A percentile compares a stretch with the other conserved stretches of the same genome.
Evolutionary conservation across 30 jellyfish, hydroid and myxozoan species (phyloP).

Genomic region (Turritopsis dohrnii): DNA sequence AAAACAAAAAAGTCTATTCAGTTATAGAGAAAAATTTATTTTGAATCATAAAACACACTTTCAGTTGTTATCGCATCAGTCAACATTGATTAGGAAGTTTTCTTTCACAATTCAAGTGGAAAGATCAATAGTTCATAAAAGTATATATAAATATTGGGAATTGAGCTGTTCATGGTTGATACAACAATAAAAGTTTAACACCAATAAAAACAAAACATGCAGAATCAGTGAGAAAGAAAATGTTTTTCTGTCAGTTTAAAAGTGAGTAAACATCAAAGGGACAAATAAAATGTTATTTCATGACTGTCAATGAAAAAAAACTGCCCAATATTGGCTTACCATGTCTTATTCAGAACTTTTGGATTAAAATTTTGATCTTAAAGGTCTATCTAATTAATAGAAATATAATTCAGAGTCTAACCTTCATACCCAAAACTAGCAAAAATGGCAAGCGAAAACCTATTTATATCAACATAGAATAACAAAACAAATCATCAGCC

Average conservation of each 20-base stretch:
- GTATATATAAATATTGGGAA: background rate
- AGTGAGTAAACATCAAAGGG: background rate
- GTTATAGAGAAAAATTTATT: background rate
- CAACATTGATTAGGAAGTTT: background rate
- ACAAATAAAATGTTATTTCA: background rate
- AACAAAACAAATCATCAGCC: background rate
- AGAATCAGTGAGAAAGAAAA: constrained; percentile 4
- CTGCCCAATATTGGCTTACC: too few relatives aligned
- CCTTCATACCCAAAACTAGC: too few relatives aligned
- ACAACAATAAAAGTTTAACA: background rate
- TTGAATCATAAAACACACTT: background rate
- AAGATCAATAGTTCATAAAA: background rate
- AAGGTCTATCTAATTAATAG: too few relatives aligned
- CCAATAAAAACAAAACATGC: background rate
- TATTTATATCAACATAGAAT: too few relatives aligned
- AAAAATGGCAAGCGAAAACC: too few relatives aligned
- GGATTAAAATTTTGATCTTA: too few relatives aligned
- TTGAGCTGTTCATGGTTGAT: background rate
- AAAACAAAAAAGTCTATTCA: background rate
- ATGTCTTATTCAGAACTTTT: too few relatives aligned
- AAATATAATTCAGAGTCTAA: too few relatives aligned
- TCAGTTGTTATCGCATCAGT: background rate
- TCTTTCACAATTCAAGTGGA: background rate
- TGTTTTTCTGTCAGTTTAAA: background rate
- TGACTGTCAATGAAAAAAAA: background rate